A percentile compares a stretch with the other conserved stretches of the same genome.
Conservation (phyloP, 1,140 invertebrate species). For the Zaprionus capensis region DNA sequence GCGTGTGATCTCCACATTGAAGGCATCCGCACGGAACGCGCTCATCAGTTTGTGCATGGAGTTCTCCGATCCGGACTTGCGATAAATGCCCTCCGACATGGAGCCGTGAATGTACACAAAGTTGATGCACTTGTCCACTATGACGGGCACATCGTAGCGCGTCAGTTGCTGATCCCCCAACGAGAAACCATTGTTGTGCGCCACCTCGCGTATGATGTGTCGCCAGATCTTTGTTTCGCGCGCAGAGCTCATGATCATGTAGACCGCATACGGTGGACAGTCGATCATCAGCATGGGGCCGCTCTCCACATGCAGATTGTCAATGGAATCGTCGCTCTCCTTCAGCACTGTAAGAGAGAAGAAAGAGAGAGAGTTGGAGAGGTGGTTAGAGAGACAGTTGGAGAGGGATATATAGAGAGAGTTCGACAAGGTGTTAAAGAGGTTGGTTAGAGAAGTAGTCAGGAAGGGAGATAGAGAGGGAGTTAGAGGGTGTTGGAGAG, state of each 20-base stretch:
- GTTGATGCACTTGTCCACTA: conserved; percentile 95
- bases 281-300: conserved; percentile 88
- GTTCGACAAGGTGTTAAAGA: too few species aligned
- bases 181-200: conserved; percentile 90
- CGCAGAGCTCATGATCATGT: conserved; percentile 89
- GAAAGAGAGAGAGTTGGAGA: conserved; percentile 25
- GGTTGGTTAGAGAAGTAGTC: too few species aligned
- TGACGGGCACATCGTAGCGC: conserved; percentile 92
- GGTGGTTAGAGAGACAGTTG: too few species aligned
- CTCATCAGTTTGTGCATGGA: conserved; percentile 90
- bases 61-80: conserved; percentile 90
- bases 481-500: too few species aligned
- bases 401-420: too few species aligned
- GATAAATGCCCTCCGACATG: conserved; percentile 93
- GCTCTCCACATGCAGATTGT: conserved; percentile 86
- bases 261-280: conserved; percentile 87
- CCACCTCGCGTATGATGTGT: conserved; percentile 89
- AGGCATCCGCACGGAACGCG: conserved; percentile 91
- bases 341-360: conserved; percentile 77
- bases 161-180: conserved; percentile 94
- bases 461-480: too few species aligned
- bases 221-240: conserved; percentile 90
- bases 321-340: conserved; percentile 78
- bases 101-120: conserved; percentile 94
- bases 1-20: conserved; percentile 90